phyloP scores from a whole-genome alignment of 2,113 vertebrate genomes.

The Salvelinus fontinalis region DNA sequence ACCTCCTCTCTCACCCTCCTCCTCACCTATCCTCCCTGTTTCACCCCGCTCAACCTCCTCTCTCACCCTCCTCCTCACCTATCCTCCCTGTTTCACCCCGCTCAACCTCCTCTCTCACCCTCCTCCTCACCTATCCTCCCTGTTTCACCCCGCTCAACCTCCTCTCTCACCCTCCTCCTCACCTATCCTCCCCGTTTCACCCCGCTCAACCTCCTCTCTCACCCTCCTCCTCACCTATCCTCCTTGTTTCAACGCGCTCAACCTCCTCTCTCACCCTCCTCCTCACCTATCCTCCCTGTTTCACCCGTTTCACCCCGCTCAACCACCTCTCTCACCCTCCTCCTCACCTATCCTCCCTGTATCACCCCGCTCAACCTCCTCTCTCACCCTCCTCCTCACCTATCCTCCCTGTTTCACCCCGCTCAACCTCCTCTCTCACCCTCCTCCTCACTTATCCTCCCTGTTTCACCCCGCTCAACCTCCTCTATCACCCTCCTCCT shows the following conservation, averaged over 20 bases:
- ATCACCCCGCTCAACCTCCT: neutral
- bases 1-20: neutral
- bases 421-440: neutral
- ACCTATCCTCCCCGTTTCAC: neutral
- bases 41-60: neutral
- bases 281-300: neutral
- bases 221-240: conserved; percentile 20
- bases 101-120: no score
- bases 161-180: conserved; percentile 12
- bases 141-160: neutral
- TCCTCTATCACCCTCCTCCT: conserved; percentile 10
- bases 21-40: neutral
- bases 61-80: no score
- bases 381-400: conserved; percentile 19
- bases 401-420: neutral
- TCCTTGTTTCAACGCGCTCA: neutral
- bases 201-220: neutral
- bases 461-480: neutral
- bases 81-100: no score
- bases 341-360: no score
- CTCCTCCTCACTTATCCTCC: conserved; percentile 23
- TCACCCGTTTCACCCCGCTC: no score
- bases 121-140: no score
- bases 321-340: no score
- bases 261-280: conserved; percentile 10